These are phyloP conservation scores for Hylaea fasciaria DNA, from an alignment of 2,888 invertebrate genomes.

Conservation along the genomic window DNA sequence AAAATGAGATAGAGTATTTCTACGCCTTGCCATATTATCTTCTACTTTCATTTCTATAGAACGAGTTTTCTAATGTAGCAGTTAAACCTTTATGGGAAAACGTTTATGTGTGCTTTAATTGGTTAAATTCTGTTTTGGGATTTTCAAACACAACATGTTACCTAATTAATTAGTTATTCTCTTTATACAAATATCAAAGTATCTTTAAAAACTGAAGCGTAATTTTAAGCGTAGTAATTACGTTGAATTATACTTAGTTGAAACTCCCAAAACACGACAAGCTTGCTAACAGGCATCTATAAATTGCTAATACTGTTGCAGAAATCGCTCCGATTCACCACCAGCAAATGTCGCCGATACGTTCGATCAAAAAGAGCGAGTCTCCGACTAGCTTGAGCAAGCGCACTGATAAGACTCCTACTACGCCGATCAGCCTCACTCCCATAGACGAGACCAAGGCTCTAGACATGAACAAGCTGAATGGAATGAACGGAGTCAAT, in stretches of 20 bases:
- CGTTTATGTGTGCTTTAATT: constrained; percentile 52
- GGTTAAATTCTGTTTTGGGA: constrained; percentile 46
- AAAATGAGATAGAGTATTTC: constrained; percentile 17
- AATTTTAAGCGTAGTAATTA: too few species aligned
- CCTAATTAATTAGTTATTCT: not conserved
- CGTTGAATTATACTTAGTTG: constrained; percentile 36
- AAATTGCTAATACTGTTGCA: constrained; percentile 62
- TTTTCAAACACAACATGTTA: constrained; percentile 43
- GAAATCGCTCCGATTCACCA: constrained; percentile 82
- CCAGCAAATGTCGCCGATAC: constrained; percentile 83
- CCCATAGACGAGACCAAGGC: constrained; percentile 82
- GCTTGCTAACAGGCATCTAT: constrained; percentile 30
- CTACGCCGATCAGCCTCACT: constrained; percentile 78
- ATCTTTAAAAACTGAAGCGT: too few species aligned
- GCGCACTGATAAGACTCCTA: constrained; percentile 81
- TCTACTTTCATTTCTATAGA: constrained; percentile 24
- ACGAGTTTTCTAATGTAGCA: constrained; percentile 24
- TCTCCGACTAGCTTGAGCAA: constrained; percentile 80
- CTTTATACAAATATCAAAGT: too few species aligned
- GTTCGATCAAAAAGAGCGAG: constrained; percentile 80
- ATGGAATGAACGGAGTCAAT: constrained; percentile 65
- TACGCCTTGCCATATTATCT: constrained; percentile 24
- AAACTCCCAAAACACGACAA: constrained; percentile 30
- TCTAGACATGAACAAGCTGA: constrained; percentile 76
- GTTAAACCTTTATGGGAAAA: constrained; percentile 19